A percentile compares a stretch with the other conserved stretches of the same genome.
Conservation (phyloP, 1,140 invertebrate genomes). For the Sitobion miscanthi region DNA sequence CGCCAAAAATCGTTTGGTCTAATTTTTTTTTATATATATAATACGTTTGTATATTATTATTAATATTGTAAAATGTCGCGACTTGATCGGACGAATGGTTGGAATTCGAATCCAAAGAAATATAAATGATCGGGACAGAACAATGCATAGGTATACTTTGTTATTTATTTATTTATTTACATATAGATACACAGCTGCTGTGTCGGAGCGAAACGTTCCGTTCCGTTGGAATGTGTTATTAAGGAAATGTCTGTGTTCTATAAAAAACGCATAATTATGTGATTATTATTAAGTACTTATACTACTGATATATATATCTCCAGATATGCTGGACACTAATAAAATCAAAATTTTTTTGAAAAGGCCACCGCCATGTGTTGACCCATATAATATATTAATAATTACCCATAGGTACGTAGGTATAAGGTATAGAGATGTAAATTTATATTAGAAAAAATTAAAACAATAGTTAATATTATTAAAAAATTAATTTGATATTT, state of each 20-base stretch:
- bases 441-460: too few relatives aligned
- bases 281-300: too few relatives aligned
- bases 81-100: neutral
- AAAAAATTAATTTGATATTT: too few relatives aligned
- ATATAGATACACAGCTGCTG: neutral
- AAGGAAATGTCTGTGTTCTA: neutral
- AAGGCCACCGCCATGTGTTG: neutral
- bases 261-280: too few relatives aligned
- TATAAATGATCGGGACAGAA: neutral
- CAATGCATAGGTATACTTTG: too few relatives aligned
- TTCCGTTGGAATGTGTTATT: neutral
- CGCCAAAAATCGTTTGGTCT: conserved; percentile 26
- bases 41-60: neutral
- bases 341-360: neutral
- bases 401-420: neutral
- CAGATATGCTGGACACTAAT: neutral
- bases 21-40: neutral
- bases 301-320: too few relatives aligned
- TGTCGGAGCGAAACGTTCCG: neutral
- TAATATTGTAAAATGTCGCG: neutral
- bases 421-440: too few relatives aligned
- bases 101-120: neutral
- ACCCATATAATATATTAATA: neutral
- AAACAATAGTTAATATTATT: too few relatives aligned
- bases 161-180: neutral